Conservation (phyloP, 2,888 invertebrate genomes). For the Tetanocera ferruginea region DNA sequence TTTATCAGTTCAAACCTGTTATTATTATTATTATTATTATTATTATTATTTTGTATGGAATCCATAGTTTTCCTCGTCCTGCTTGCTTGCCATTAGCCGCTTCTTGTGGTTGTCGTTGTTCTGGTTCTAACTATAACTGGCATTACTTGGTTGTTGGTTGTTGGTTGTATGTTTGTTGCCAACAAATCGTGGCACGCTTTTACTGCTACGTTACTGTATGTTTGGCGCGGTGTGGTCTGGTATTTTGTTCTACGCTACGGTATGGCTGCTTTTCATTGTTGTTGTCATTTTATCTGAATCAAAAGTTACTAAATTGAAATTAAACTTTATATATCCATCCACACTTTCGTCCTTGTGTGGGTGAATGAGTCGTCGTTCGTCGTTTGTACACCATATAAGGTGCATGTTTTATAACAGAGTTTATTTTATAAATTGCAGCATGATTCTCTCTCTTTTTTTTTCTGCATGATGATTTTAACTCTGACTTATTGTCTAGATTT, state of each 20-base stretch:
- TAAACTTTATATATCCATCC: conserved; percentile 41
- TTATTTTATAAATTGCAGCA: not conserved
- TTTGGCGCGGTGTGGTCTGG: not conserved
- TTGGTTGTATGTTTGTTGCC: conserved; percentile 7
- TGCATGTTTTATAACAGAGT: not conserved
- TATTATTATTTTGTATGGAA: conserved; percentile 19
- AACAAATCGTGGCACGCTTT: conserved; percentile 14
- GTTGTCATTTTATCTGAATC: conserved; percentile 28
- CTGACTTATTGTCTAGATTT: no score
- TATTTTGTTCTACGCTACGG: not conserved
- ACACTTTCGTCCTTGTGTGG: conserved; percentile 4
- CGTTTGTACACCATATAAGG: not conserved
- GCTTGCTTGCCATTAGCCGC: not conserved
- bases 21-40: conserved; percentile 36
- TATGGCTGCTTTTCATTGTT: not conserved
- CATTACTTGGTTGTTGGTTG: not conserved
- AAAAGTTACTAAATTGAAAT: conserved; percentile 46
- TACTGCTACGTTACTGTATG: not conserved
- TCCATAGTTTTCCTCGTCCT: not conserved
- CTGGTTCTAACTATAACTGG: not conserved
- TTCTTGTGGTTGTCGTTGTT: not conserved
- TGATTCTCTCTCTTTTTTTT: no score
- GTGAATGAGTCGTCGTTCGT: not conserved
- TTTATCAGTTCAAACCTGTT: conserved; percentile 31
- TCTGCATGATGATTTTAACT: no score